phyloP scores from a whole-genome alignment of 2,113 vertebrate genomes.

The Malurus cyaneus region DNA sequence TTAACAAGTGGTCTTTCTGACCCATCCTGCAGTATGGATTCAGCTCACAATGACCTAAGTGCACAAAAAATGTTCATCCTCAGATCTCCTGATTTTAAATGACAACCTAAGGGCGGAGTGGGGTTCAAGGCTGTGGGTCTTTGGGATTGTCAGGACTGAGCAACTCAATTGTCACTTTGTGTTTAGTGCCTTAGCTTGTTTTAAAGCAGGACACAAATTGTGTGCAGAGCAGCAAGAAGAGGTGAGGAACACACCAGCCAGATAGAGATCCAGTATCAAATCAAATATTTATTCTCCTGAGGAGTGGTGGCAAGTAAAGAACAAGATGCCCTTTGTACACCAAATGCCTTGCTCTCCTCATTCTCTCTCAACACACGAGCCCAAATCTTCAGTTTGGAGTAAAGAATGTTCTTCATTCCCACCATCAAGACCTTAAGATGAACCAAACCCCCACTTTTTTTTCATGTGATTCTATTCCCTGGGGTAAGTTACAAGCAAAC shows the following conservation, averaged over 20 bases:
- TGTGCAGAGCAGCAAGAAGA: not conserved
- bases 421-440: not conserved
- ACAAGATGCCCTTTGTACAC: not conserved
- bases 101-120: not conserved
- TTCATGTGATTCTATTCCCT: not conserved
- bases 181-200: not conserved
- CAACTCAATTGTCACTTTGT: not conserved
- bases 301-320: conserved; percentile 9
- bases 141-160: not conserved
- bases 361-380: not conserved
- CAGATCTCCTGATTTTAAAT: not conserved
- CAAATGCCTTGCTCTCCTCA: not conserved
- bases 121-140: not conserved
- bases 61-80: not conserved
- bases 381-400: not conserved
- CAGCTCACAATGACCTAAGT: not conserved
- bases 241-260: not conserved
- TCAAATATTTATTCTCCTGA: conserved; percentile 46
- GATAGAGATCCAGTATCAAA: not conserved
- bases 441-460: not conserved
- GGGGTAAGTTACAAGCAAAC: not conserved
- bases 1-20: not conserved
- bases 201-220: not conserved
- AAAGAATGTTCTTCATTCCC: not conserved
- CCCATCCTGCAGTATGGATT: not conserved